Base-by-base conservation (phyloP, 2,797 vertebrate genomes). In the Notamacropus eugenii region DNA sequence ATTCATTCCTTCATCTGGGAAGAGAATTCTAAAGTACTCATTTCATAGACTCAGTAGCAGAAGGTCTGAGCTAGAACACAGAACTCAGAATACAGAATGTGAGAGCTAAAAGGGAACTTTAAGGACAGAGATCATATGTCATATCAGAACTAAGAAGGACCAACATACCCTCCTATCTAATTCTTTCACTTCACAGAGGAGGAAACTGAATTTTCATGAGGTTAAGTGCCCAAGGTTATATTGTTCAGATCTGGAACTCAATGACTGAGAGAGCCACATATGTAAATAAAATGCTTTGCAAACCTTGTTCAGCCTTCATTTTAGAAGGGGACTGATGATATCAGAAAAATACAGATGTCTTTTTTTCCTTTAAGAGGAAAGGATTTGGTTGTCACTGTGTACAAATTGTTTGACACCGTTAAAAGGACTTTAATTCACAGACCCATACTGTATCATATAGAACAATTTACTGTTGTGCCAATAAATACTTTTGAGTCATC, bases 391-490 rank as follows among this genome's bases (percentile, higher is more conserved):
- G 34, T 55, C 40, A 74, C 92, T 95, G 90, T 91, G 11, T 91
- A 3, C 95, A 67, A 55, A 4, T 62, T 55, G 56, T 27, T 22
- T 24, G 52, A 0, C 91, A 3, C 40, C 94, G 28, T 55, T 93
- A 92, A 54, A 34, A 87, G 92, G 94, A 92, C 87, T 57, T 34
- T 55, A 57, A 22, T 28, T 92, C 59, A 27, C 92, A 93, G 58
- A 4, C 91, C 55, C 95, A 31, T 74, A 14, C 2, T 2, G 62
- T 55, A 31, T 55, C 90, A 59, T 22, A 54, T 1, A 93, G 67
- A 96, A 92, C 8, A 95, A 94, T 91, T 95, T 54, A 91, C 58
- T 92, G 91, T 82, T 90, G 31, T 0, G 91, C 90, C 40, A 74
- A 59, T 91, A 96, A 59, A 56, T 52, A n/a, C 29, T 52, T 87